These are phyloP conservation scores for Drosophila repletoides DNA, from an alignment of 1,140 invertebrate genomes.

Conservation along the genomic window DNA sequence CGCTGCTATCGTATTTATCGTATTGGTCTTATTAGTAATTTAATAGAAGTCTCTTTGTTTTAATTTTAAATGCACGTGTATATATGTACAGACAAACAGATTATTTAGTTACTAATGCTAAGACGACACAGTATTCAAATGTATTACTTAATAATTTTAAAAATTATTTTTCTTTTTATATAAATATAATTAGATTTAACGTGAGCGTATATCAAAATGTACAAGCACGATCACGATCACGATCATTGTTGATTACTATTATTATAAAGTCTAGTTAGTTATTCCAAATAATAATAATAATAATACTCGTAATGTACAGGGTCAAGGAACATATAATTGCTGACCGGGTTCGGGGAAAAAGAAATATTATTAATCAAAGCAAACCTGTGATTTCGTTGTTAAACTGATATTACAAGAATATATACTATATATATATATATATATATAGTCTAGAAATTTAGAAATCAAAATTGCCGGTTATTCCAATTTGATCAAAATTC, in stretches of 20 bases:
- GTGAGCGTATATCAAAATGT: conserved; percentile 48
- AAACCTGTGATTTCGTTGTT: conserved; percentile 38
- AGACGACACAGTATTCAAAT: conserved; percentile 28
- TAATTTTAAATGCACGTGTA: conserved; percentile 48
- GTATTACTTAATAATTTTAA: conserved; percentile 11
- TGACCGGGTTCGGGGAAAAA: conserved; percentile 11
- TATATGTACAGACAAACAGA: conserved; percentile 40
- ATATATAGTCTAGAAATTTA: neutral
- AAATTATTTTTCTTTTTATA: conserved; percentile 7
- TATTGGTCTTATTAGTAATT: conserved; percentile 50
- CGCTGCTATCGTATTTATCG: conserved; percentile 67
- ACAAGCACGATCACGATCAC: conserved; percentile 11
- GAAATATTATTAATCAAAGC: conserved; percentile 20
- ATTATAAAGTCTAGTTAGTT: conserved; percentile 7
- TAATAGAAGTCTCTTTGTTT: conserved; percentile 48
- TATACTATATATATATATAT: conserved; percentile 6
- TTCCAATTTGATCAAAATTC: no score
- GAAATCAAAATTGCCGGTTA: neutral
- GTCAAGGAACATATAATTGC: conserved; percentile 9
- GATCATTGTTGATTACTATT: conserved; percentile 7
- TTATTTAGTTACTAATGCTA: conserved; percentile 23
- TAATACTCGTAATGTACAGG: conserved; percentile 16
- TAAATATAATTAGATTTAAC: conserved; percentile 19
- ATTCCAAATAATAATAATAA: conserved; percentile 13
- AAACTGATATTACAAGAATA: neutral